phyloP scores from a whole-genome alignment of 2,888 invertebrate species.

The Nysson spinosus region DNA sequence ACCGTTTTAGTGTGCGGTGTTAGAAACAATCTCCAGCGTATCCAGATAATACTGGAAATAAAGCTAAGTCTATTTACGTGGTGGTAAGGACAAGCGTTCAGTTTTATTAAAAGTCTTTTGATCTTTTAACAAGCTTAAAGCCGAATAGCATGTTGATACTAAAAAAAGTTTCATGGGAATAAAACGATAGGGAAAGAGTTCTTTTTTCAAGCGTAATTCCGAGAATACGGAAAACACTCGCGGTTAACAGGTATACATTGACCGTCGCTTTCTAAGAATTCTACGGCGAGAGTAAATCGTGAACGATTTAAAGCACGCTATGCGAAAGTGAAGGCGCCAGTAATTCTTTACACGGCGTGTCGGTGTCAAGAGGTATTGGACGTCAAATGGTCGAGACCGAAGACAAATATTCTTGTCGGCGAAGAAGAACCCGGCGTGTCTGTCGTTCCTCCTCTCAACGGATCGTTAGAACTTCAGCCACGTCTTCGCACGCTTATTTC shows the following conservation, averaged over 20 bases:
- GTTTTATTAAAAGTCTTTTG: too few relatives aligned
- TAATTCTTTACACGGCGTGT: constrained; percentile 52
- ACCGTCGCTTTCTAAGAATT: too few relatives aligned
- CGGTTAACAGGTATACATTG: too few relatives aligned
- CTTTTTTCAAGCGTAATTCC: too few relatives aligned
- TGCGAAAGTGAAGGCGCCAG: constrained; percentile 40
- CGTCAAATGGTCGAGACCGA: constrained; percentile 68
- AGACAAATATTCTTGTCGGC: constrained; percentile 67
- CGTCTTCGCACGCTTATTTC: constrained; percentile 23
- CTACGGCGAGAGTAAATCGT: constrained; percentile 40
- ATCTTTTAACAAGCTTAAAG: too few relatives aligned
- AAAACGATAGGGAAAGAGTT: too few relatives aligned
- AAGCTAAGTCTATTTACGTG: too few relatives aligned
- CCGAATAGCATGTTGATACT: too few relatives aligned
- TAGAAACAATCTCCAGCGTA: constrained; percentile 32
- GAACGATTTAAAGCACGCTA: constrained; percentile 49
- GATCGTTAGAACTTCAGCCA: constrained; percentile 64
- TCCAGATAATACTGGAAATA: neutral
- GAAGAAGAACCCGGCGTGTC: constrained; percentile 41
- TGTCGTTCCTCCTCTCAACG: constrained; percentile 64
- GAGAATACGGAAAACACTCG: too few relatives aligned
- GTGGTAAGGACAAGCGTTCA: too few relatives aligned
- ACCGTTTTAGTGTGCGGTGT: constrained; percentile 36
- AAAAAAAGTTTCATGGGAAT: too few relatives aligned
- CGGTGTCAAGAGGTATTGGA: constrained; percentile 66